These are phyloP conservation scores for Vollenhovia emeryi DNA, from an alignment of 1,140 invertebrate species.

Conservation along the genomic window DNA sequence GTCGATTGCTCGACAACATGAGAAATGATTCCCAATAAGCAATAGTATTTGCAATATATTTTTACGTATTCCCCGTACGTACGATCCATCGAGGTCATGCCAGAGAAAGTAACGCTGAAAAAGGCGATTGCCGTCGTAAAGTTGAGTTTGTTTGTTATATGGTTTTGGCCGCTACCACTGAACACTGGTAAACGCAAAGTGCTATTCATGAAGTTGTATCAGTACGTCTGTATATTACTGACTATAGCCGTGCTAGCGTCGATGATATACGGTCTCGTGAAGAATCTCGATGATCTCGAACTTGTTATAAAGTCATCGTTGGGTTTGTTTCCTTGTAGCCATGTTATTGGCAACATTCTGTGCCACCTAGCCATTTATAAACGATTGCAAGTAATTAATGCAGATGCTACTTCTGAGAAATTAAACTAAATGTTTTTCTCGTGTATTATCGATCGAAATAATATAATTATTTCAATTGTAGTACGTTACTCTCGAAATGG, in stretches of 20 bases:
- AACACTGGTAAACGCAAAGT: not conserved
- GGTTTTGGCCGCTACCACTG: constrained; percentile 36
- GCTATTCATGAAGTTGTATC: constrained; percentile 22
- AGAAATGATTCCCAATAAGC: not conserved
- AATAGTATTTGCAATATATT: not conserved
- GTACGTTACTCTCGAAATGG: constrained; percentile 26
- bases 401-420: not conserved
- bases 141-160: constrained; percentile 38
- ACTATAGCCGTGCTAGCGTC: not conserved
- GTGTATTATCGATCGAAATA: not conserved
- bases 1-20: not conserved
- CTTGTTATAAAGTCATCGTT: not conserved
- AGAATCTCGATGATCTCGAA: constrained; percentile 3
- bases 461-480: not conserved
- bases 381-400: constrained; percentile 38
- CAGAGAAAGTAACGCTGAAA: constrained; percentile 17
- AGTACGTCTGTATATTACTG: not conserved
- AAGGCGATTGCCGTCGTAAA: constrained; percentile 12
- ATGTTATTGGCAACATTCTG: constrained; percentile 26
- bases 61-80: not conserved
- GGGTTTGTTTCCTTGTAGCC: not conserved
- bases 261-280: not conserved
- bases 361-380: constrained; percentile 7
- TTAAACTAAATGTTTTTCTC: not conserved
- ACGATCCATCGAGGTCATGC: not conserved